phyloP scores from a whole-genome alignment of 2,888 invertebrate genomes.

The Chironomus riparius region DNA sequence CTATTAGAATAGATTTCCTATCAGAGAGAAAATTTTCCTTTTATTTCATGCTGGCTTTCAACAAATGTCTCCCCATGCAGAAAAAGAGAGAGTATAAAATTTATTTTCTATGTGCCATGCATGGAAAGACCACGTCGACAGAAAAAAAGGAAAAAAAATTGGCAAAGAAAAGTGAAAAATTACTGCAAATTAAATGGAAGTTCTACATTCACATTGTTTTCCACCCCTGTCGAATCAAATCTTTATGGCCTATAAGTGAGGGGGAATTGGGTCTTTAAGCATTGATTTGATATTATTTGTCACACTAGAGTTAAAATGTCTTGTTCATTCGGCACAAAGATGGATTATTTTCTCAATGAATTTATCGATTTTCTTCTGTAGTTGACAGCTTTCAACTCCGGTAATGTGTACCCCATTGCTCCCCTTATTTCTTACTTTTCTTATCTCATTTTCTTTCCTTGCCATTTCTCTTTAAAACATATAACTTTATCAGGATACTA shows the following conservation, averaged over 20 bases:
- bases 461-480: no score
- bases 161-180: constrained; percentile 14
- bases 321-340: not conserved
- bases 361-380: not conserved
- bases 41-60: not conserved
- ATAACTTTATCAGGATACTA: not conserved
- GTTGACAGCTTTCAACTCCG: not conserved
- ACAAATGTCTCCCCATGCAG: constrained; percentile 12
- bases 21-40: not conserved
- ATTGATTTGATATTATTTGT: constrained; percentile 17
- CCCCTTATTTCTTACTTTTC: not conserved
- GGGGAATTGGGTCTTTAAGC: not conserved
- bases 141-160: not conserved
- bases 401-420: no score
- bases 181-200: constrained; percentile 18
- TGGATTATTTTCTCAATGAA: not conserved
- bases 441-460: not conserved
- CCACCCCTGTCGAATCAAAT: not conserved
- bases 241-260: no score
- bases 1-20: not conserved
- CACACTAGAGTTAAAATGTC: constrained; percentile 18
- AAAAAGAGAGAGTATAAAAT: not conserved
- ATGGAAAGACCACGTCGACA: not conserved
- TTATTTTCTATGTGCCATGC: not conserved
- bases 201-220: not conserved